Evolutionary conservation across 1,140 invertebrate species (phyloP).

Genomic region (Macrocentrus cingulum): DNA sequence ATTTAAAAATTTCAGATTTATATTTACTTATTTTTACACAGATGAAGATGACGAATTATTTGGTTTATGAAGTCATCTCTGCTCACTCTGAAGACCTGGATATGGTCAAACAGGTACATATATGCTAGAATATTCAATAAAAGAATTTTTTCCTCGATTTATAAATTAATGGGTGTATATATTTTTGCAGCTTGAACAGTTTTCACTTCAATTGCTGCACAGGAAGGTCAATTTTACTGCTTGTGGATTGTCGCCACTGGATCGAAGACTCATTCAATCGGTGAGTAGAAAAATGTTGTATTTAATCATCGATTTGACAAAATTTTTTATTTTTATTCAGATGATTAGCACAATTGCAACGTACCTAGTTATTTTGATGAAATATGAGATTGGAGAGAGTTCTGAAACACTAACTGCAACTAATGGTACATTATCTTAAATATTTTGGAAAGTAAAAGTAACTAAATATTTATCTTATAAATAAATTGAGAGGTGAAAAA

Average conservation of each 20-base stretch:
- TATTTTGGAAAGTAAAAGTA: too few species aligned
- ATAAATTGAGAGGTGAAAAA: too few species aligned
- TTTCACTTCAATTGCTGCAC: constrained; percentile 33
- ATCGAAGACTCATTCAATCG: constrained; percentile 33
- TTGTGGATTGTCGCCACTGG: constrained; percentile 33
- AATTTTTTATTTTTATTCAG: constrained; percentile 43
- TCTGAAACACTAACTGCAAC: too few species aligned
- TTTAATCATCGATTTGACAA: constrained; percentile 45
- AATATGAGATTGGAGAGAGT: too few species aligned
- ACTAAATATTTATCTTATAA: too few species aligned
- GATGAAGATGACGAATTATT: constrained; percentile 13
- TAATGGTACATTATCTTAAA: too few species aligned
- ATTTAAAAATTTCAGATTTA: neutral
- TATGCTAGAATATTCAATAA: constrained; percentile 7
- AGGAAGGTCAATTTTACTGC: constrained; percentile 36
- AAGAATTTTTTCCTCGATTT: neutral
- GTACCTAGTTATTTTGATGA: too few species aligned
- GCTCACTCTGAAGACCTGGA: too few species aligned
- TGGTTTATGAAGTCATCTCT: constrained; percentile 1
- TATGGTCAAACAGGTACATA: constrained; percentile 5
- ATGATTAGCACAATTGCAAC: too few species aligned
- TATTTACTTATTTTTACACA: neutral
- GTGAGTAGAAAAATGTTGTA: too few species aligned
- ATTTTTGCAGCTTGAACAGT: constrained; percentile 32
- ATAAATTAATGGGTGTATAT: neutral